These are phyloP conservation scores for Staurois parvus DNA, from an alignment of 2,797 vertebrate species.

Conservation along the genomic window DNA sequence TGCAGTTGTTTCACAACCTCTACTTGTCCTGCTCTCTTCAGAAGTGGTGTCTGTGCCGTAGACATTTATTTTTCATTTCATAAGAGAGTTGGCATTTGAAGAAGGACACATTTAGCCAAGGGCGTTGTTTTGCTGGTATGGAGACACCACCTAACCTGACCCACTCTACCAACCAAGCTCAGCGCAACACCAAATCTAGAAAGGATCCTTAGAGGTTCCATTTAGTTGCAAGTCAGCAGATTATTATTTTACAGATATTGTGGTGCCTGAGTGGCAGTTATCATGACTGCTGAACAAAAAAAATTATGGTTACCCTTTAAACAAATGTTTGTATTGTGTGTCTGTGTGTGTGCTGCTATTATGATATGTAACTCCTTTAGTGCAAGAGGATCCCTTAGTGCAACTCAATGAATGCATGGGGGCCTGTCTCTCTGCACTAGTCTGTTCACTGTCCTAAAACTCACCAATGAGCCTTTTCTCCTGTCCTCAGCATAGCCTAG, in stretches of 20 bases:
- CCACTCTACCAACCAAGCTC: constrained; percentile 8
- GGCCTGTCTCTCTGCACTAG: constrained; percentile 12
- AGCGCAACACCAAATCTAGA: constrained; percentile 20
- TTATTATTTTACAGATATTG: background rate
- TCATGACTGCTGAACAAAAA: constrained; percentile 19
- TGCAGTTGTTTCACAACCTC: constrained; percentile 1
- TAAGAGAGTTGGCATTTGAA: constrained; percentile 36
- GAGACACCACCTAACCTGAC: background rate
- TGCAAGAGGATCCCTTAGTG: constrained; percentile 3
- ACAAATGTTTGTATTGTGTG: constrained; percentile 37
- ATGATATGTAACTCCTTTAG: constrained; percentile 27
- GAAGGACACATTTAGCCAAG: constrained; percentile 16
- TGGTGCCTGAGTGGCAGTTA: constrained; percentile 7
- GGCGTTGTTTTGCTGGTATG: background rate
- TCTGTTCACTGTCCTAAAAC: constrained; percentile 43
- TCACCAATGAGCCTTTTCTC: constrained; percentile 39
- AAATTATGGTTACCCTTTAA: constrained; percentile 17
- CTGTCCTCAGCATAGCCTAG: constrained; percentile 44
- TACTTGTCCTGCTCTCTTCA: constrained; percentile 43
- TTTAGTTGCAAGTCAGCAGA: background rate
- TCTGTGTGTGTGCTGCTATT: constrained; percentile 29
- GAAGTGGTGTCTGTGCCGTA: constrained; percentile 9
- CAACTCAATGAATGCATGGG: background rate
- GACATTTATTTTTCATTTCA: constrained; percentile 29
- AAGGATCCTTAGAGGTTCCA: background rate